Conservation (phyloP, 2,797 vertebrate species). For the Typhlichthys eigenmanni region DNA sequence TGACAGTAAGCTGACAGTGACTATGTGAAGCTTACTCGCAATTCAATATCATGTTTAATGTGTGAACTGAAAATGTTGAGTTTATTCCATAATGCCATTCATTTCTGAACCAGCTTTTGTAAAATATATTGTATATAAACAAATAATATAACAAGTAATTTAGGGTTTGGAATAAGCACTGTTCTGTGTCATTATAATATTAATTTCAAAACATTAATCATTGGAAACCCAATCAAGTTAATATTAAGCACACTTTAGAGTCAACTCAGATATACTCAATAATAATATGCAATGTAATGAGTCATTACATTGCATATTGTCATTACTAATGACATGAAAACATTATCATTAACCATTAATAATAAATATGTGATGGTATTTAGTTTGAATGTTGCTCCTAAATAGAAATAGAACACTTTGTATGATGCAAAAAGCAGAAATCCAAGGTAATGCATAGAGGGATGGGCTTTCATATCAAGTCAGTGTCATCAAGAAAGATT, state of each 20-base stretch:
- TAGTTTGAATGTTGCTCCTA: conserved; percentile 2
- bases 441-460: conserved; percentile 43
- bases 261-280: too few relatives aligned
- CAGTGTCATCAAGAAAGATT: conserved; percentile 84
- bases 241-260: too few relatives aligned
- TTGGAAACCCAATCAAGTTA: too few relatives aligned
- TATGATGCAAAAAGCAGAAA: conserved; percentile 36
- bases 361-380: conserved; percentile 4
- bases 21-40: conserved; percentile 59
- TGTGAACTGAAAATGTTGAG: conserved; percentile 46
- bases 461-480: conserved; percentile 81
- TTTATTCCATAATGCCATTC: conserved; percentile 37
- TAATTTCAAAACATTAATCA: too few relatives aligned
- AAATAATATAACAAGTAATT: not conserved
- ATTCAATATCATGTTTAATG: conserved; percentile 62
- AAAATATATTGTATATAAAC: conserved; percentile 1
- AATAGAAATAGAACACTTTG: too few relatives aligned
- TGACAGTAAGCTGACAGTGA: conserved; percentile 74
- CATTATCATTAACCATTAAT: too few relatives aligned
- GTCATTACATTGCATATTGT: too few relatives aligned
- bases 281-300: too few relatives aligned
- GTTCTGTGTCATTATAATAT: not conserved
- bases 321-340: too few relatives aligned
- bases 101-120: conserved; percentile 19
- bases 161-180: not conserved